A percentile compares a stretch with the other conserved stretches of the same genome.
These are phyloP conservation scores for Tyrannus savana DNA, from an alignment of 2,113 vertebrate genomes.

Conservation along the genomic window DNA sequence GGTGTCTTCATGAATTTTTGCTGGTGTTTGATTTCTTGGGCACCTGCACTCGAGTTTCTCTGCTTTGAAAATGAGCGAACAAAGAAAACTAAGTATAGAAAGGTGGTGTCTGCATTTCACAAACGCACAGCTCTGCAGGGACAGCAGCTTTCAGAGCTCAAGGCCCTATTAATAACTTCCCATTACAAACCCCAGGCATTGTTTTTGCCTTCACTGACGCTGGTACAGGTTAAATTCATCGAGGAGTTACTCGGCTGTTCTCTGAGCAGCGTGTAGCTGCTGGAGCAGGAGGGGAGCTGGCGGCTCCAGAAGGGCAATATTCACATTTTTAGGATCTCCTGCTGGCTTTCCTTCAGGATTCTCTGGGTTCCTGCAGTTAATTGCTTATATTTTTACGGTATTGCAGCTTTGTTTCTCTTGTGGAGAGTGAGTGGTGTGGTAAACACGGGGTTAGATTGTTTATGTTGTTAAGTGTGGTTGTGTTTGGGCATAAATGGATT, in stretches of 20 bases:
- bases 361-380: neutral
- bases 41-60: neutral
- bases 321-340: neutral
- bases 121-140: neutral
- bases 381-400: neutral
- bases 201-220: neutral
- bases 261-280: neutral
- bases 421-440: neutral
- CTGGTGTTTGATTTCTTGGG: neutral
- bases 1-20: neutral
- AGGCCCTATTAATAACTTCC: neutral
- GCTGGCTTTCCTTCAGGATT: neutral
- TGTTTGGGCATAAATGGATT: neutral
- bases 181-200: neutral
- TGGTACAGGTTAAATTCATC: neutral
- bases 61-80: neutral
- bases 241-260: neutral
- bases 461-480: neutral
- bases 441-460: neutral
- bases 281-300: neutral
- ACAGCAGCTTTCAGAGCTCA: neutral
- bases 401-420: neutral
- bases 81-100: neutral
- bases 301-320: neutral
- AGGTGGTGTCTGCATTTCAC: neutral